Conservation (phyloP, 2,797 vertebrate species). For the Rhinichthys osculus region DNA sequence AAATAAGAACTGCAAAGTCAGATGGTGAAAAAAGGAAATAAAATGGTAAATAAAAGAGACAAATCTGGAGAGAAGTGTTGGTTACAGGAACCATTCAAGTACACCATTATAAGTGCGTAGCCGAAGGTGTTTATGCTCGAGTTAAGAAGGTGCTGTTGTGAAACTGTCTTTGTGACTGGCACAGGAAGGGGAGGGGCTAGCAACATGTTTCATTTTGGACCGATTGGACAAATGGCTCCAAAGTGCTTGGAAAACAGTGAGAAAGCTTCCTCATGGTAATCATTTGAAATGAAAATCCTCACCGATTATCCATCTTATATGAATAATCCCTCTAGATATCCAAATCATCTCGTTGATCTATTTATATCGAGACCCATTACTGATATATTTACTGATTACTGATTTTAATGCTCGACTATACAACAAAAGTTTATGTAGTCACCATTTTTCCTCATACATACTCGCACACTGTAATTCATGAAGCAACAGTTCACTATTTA, state of each 20-base stretch:
- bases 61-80: not conserved
- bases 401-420: not conserved
- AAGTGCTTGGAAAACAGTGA: not conserved
- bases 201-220: constrained; percentile 62
- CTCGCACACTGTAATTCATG: no score
- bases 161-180: constrained; percentile 5
- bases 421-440: not conserved
- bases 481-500: not conserved
- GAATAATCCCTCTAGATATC: not conserved
- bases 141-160: not conserved
- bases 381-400: constrained; percentile 8
- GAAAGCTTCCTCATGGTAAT: constrained; percentile 4
- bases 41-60: constrained; percentile 20
- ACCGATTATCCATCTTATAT: not conserved
- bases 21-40: constrained; percentile 43
- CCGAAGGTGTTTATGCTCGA: not conserved
- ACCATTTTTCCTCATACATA: not conserved
- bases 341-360: not conserved
- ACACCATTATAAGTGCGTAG: constrained; percentile 65
- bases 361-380: constrained; percentile 4
- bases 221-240: constrained; percentile 56
- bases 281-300: not conserved
- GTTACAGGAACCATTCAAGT: not conserved
- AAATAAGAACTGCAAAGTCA: constrained; percentile 17
- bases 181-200: constrained; percentile 62